A percentile compares a stretch with the other conserved stretches of the same genome.
Evolutionary conservation across 2,888 invertebrate species (phyloP).

Genomic region (Eilema caniola): DNA sequence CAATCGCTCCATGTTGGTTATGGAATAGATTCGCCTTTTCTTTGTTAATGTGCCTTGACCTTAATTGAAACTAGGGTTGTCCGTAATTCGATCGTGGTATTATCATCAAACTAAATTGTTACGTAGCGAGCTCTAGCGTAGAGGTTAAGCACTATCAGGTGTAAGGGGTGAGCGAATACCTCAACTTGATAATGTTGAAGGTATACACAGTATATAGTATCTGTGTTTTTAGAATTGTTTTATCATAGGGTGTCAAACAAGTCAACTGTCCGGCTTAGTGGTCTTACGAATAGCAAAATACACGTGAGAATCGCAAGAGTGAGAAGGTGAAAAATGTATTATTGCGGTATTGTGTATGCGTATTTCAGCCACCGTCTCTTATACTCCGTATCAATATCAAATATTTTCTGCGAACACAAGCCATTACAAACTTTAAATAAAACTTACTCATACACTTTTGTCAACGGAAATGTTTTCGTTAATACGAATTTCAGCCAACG

Average conservation of each 20-base stretch:
- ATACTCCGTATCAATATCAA: neutral
- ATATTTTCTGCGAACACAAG: neutral
- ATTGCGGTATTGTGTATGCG: too few species aligned
- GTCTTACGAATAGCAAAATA: too few species aligned
- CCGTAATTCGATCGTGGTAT: conserved; percentile 76
- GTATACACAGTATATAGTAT: neutral
- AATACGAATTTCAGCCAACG: neutral
- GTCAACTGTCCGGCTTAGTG: too few species aligned
- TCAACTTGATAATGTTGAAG: conserved; percentile 44
- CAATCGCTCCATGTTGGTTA: neutral
- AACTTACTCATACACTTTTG: neutral
- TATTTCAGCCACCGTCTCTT: too few species aligned
- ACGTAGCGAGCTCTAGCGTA: conserved; percentile 61
- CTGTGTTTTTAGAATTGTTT: neutral
- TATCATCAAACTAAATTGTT: conserved; percentile 78
- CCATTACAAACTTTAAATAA: neutral
- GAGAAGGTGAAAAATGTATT: neutral
- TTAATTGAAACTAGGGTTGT: conserved; percentile 67
- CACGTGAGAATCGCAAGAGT: too few species aligned
- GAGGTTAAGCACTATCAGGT: conserved; percentile 71
- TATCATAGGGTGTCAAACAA: neutral
- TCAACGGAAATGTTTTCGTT: conserved; percentile 4
- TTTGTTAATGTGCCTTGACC: conserved; percentile 24
- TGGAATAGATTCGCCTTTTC: conserved; percentile 17
- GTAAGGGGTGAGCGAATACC: conserved; percentile 47